A percentile compares a stretch with the other conserved stretches of the same genome.
These are phyloP conservation scores for Arctocebus calabarensis DNA, from an alignment of 2,797 vertebrate genomes.

Conservation along the genomic window DNA sequence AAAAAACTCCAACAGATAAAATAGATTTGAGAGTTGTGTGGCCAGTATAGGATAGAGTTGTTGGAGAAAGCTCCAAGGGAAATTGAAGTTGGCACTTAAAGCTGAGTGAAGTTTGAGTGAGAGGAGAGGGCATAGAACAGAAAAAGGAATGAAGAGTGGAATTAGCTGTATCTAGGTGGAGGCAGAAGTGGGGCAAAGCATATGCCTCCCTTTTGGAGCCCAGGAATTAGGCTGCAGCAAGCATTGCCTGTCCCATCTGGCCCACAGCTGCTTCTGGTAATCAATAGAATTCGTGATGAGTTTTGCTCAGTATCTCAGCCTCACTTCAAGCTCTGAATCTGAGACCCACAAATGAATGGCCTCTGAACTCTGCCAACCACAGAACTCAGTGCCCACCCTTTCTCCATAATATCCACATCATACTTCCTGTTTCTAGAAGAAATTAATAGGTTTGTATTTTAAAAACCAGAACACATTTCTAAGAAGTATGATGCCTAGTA, in stretches of 20 bases:
- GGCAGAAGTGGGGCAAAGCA: not conserved
- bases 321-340: not conserved
- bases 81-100: not conserved
- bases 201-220: not conserved
- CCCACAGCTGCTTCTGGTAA: slow-evolving; percentile 47
- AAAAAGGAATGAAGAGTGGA: not conserved
- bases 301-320: not conserved
- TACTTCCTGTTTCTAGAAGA: not conserved
- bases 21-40: not conserved
- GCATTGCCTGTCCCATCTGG: not conserved
- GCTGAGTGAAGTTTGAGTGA: not conserved
- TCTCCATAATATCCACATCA: not conserved
- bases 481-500: not conserved
- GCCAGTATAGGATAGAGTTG: not conserved
- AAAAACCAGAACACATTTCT: not conserved
- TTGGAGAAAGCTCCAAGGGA: not conserved
- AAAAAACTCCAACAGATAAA: not conserved
- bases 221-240: not conserved
- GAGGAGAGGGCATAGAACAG: not conserved
- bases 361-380: not conserved
- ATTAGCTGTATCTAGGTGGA: not conserved
- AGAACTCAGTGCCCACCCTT: not conserved
- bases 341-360: not conserved
- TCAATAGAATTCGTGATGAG: not conserved
- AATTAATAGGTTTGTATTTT: not conserved